phyloP scores from a whole-genome alignment of 2,797 vertebrate genomes.

The Crocidura indochinensis region DNA sequence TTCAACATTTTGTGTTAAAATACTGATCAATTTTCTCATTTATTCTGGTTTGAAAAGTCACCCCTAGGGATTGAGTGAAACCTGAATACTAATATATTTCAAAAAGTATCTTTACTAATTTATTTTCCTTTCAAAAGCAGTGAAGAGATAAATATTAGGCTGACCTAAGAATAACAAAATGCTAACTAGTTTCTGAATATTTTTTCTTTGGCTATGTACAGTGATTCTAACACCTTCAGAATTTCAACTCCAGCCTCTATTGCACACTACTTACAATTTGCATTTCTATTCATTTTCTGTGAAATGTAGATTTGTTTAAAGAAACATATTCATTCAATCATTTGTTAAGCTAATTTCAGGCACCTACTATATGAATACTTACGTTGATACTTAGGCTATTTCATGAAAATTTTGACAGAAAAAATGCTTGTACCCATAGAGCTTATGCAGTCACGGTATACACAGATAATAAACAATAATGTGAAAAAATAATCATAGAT shows the following conservation, averaged over 20 bases:
- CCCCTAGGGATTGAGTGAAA: constrained; percentile 69
- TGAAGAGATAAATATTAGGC: constrained; percentile 26
- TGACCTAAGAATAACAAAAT: constrained; percentile 37
- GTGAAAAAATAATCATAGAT: neutral
- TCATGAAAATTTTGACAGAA: neutral
- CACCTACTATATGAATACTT: neutral
- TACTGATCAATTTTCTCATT: constrained; percentile 62
- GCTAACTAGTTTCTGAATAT: constrained; percentile 45
- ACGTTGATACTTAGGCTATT: neutral
- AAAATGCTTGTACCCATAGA: neutral
- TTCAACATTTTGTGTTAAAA: constrained; percentile 71
- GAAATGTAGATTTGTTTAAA: neutral
- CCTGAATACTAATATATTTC: constrained; percentile 22
- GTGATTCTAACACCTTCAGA: constrained; percentile 27
- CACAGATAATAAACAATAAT: constrained; percentile 8
- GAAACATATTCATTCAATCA: neutral
- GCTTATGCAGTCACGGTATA: neutral
- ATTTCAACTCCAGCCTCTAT: neutral
- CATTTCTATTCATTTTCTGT: neutral
- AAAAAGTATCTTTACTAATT: constrained; percentile 43
- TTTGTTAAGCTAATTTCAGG: neutral
- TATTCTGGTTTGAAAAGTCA: constrained; percentile 46
- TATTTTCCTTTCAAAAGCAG: constrained; percentile 25
- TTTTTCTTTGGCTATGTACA: constrained; percentile 6
- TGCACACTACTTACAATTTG: neutral